These are phyloP conservation scores for Pseudopleuronectes americanus DNA, from an alignment of 2,797 vertebrate genomes.

Conservation along the genomic window DNA sequence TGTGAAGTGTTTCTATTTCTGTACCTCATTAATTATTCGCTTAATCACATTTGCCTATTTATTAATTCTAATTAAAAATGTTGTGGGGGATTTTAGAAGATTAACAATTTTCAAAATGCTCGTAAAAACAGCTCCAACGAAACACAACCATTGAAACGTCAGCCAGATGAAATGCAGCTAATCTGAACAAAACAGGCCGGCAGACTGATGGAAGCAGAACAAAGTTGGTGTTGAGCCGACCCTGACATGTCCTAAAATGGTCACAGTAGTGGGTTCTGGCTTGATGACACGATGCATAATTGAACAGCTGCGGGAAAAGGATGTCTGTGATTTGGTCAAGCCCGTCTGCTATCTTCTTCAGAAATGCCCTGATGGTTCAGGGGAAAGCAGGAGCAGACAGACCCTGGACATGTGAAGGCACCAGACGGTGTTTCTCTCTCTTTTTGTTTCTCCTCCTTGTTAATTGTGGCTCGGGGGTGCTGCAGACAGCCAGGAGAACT, in stretches of 20 bases:
- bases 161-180: slow-evolving; percentile 1
- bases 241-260: slow-evolving; percentile 36
- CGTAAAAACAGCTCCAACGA: too few relatives aligned
- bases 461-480: slow-evolving; percentile 9
- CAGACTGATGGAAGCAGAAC: slow-evolving; percentile 2
- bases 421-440: neutral
- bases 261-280: slow-evolving; percentile 5
- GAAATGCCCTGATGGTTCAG: slow-evolving; percentile 18
- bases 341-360: slow-evolving; percentile 24
- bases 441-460: slow-evolving; percentile 2
- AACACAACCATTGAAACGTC: neutral
- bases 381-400: slow-evolving; percentile 13
- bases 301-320: slow-evolving; percentile 45
- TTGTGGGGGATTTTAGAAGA: too few relatives aligned
- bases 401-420: slow-evolving; percentile 14
- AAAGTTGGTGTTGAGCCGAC: slow-evolving; percentile 14
- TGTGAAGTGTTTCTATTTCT: too few relatives aligned
- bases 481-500: slow-evolving; percentile 14
- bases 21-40: neutral
- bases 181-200: neutral
- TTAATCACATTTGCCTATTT: neutral
- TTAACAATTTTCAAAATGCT: too few relatives aligned
- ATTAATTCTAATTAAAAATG: too few relatives aligned
- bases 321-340: slow-evolving; percentile 52
- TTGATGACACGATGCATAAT: slow-evolving; percentile 33